phyloP scores from a whole-genome alignment of 1,140 invertebrate genomes.

The Vanessa atalanta region DNA sequence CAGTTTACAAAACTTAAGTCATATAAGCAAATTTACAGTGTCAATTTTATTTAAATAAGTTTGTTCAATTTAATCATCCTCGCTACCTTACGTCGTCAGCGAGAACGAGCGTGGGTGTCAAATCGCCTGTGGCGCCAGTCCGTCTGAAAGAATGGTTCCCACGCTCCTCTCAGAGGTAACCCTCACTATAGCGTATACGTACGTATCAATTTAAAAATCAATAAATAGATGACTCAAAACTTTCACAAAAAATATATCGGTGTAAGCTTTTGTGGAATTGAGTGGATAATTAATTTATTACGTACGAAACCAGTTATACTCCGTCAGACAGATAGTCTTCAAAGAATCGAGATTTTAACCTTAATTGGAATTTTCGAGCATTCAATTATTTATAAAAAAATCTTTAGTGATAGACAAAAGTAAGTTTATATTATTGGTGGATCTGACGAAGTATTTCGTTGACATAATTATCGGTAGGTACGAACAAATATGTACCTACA shows the following conservation, averaged over 20 bases:
- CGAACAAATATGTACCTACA: no score
- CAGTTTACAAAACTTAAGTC: no score
- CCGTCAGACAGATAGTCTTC: not conserved
- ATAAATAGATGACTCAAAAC: slow-evolving; percentile 69
- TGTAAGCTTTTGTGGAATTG: slow-evolving; percentile 64
- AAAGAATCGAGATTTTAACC: not conserved
- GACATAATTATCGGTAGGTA: no score
- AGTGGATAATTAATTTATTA: slow-evolving; percentile 59
- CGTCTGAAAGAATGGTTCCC: slow-evolving; percentile 61
- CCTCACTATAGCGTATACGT: slow-evolving; percentile 17
- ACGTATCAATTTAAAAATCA: slow-evolving; percentile 58
- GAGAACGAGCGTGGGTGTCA: slow-evolving; percentile 44
- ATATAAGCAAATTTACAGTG: no score
- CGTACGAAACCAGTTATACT: slow-evolving; percentile 39
- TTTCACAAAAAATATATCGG: slow-evolving; percentile 66
- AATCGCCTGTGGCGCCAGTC: slow-evolving; percentile 69
- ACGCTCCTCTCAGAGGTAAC: slow-evolving; percentile 47
- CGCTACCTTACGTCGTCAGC: not conserved
- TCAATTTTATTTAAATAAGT: not conserved
- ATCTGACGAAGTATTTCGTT: no score
- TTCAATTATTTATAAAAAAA: not conserved
- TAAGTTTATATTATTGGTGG: not conserved
- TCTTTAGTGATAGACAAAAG: not conserved
- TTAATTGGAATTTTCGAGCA: not conserved
- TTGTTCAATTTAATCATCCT: slow-evolving; percentile 1